Evolutionary conservation across 2,888 invertebrate species (phyloP).

Genomic region (Cerastoderma edule): DNA sequence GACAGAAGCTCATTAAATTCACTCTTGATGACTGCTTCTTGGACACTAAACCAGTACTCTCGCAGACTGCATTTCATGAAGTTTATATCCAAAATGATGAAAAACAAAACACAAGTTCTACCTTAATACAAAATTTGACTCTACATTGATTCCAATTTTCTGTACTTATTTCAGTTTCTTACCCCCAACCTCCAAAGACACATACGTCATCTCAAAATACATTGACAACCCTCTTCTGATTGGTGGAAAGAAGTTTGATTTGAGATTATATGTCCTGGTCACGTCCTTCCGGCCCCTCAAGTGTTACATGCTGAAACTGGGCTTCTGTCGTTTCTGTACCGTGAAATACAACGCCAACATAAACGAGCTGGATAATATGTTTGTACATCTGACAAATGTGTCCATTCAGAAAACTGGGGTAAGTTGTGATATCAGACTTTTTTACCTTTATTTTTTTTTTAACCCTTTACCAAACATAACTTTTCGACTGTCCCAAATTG

Average conservation of each 20-base stretch:
- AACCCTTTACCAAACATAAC: too few relatives aligned
- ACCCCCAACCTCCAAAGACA: conserved; percentile 83
- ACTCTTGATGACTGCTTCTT: too few relatives aligned
- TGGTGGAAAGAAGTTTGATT: conserved; percentile 97
- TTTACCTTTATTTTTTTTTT: too few relatives aligned
- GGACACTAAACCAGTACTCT: too few relatives aligned
- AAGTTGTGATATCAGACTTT: too few relatives aligned
- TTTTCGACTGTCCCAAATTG: too few relatives aligned
- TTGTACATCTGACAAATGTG: conserved; percentile 97
- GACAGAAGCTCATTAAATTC: too few relatives aligned
- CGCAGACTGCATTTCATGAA: not conserved
- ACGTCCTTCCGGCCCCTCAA: conserved; percentile 97
- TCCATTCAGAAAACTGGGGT: conserved; percentile 99
- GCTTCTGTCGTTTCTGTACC: conserved; percentile 98
- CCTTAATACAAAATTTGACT: too few relatives aligned
- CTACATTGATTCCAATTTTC: too few relatives aligned
- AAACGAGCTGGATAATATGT: conserved; percentile 86
- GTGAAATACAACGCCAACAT: conserved; percentile 90
- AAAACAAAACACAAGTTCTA: not conserved
- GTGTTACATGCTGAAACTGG: conserved; percentile 91
- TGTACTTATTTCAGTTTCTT: conserved; percentile 80
- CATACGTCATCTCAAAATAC: conserved; percentile 97
- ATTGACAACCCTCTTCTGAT: conserved; percentile 97
- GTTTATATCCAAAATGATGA: not conserved
- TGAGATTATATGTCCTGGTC: conserved; percentile 95